Evolutionary conservation across 2,797 vertebrate species (phyloP).

Genomic region (Hoplostethus mediterraneus): DNA sequence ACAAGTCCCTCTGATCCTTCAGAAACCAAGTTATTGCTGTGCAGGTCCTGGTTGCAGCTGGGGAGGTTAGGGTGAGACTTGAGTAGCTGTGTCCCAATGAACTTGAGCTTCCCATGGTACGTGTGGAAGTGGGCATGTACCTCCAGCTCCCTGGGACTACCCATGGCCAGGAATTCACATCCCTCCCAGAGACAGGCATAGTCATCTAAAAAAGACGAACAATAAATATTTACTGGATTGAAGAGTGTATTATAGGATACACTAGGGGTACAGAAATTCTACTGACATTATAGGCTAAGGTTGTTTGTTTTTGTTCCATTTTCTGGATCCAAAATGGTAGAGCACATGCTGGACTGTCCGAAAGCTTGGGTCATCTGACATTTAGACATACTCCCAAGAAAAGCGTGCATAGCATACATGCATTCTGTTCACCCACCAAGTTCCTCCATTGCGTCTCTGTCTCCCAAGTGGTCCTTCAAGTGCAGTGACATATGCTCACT

Average conservation of each 20-base stretch:
- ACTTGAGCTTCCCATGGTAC: slow-evolving; percentile 85
- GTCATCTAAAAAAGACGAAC: slow-evolving; percentile 69
- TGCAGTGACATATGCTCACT: slow-evolving; percentile 81
- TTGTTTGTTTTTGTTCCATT: not conserved
- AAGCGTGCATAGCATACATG: not conserved
- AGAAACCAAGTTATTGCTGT: slow-evolving; percentile 81
- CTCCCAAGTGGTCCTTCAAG: slow-evolving; percentile 79
- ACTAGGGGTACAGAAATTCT: not conserved
- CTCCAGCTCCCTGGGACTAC: slow-evolving; percentile 78
- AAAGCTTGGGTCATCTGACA: not conserved
- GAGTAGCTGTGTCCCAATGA: slow-evolving; percentile 74
- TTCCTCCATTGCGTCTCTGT: slow-evolving; percentile 85
- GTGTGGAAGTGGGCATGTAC: slow-evolving; percentile 82
- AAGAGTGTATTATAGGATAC: not conserved
- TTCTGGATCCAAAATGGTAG: too few species aligned
- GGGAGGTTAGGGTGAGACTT: slow-evolving; percentile 78
- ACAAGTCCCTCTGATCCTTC: slow-evolving; percentile 76
- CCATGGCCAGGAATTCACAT: slow-evolving; percentile 82
- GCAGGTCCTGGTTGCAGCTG: slow-evolving; percentile 76
- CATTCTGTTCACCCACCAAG: slow-evolving; percentile 77
- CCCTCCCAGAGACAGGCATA: slow-evolving; percentile 82
- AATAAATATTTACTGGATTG: not conserved
- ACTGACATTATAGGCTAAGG: not conserved
- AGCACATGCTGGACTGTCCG: not conserved
- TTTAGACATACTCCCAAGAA: not conserved